Base-by-base conservation (phyloP, 2,113 vertebrate genomes). In the Petrocephalus zakoni region DNA sequence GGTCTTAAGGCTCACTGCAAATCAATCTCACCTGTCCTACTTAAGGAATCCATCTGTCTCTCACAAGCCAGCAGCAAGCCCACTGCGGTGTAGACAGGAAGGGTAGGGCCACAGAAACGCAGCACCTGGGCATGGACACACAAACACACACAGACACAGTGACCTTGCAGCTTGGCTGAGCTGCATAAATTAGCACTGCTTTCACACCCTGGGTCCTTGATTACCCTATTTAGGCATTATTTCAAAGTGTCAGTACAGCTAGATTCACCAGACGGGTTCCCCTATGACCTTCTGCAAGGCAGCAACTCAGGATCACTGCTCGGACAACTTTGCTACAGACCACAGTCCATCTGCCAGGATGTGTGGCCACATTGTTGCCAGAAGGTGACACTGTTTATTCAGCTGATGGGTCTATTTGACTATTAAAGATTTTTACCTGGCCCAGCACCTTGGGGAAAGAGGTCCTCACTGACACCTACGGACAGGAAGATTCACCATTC, bases 371-470 rank as follows among this genome's bases (percentile, higher is more conserved):
- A 1, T 34, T 42, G 34, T 58, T 86, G 15, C 34, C 34, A 34
- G 25, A 37, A 56, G 34, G 34, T 72, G 42, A 87, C 87, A 37
- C 46, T 47, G 7, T 25, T n/a, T 17, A 47, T 51, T 49, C 15
- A 29, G 22, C 19, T 87, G 25, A 51, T 81, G 47, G 8, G 61
- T 22, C 13, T 21, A 49, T 85, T 56, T 78, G 34, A 15, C 4
- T 75, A 42, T 42, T 8, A 22, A 46, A 25, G 22, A 17, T 56
- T 81, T 95, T 95, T 96, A 99, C 98, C 96, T 99, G 98, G 75
- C 98, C 98, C 87, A 99, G 96, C 90, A 98, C 95, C 92, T 96
- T 97, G 83, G 94, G 91, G 91, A 99, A 94, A 2, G 98, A 99
- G 0, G 97, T 97, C 94, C 94, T 96, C 89, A 99, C 53, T 13